Evolutionary conservation across 2,113 vertebrate species (phyloP).

Genomic region (Ceyx cyanopectus): DNA sequence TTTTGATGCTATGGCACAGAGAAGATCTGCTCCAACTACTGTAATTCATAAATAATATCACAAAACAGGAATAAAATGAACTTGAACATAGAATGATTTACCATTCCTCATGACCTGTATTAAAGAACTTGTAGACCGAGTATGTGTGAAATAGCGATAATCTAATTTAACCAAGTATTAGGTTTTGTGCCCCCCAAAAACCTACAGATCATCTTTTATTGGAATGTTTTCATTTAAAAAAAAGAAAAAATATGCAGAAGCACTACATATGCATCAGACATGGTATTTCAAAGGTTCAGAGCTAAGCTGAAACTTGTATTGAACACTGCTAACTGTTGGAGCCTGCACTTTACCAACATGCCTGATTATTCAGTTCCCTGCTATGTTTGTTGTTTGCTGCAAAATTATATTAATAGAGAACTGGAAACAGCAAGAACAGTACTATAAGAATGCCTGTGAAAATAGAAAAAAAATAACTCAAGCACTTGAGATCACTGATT

Average conservation of each 20-base stretch:
- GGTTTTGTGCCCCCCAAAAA: not conserved
- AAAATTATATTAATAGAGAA: not conserved
- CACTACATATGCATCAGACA: not conserved
- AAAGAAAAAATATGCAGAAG: not conserved
- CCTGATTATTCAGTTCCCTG: not conserved
- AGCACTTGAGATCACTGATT: slow-evolving; percentile 36
- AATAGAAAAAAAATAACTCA: not conserved
- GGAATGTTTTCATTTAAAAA: not conserved
- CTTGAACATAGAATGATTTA: not conserved
- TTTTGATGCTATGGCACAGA: not conserved
- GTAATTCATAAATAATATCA: not conserved
- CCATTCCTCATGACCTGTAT: not conserved
- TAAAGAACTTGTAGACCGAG: not conserved
- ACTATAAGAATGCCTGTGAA: not conserved
- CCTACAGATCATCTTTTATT: not conserved
- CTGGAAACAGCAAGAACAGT: not conserved
- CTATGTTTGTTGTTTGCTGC: not conserved
- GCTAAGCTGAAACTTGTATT: not conserved
- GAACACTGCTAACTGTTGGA: not conserved
- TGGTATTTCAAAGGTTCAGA: not conserved
- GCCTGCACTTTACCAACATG: not conserved
- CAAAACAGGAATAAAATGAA: not conserved
- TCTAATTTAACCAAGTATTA: not conserved
- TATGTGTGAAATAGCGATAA: not conserved
- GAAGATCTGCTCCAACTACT: not conserved